Evolutionary conservation across 2,888 invertebrate genomes (phyloP), one percentile per base, ranked within the genome.

Genomic region (Xylota segnis): DNA sequence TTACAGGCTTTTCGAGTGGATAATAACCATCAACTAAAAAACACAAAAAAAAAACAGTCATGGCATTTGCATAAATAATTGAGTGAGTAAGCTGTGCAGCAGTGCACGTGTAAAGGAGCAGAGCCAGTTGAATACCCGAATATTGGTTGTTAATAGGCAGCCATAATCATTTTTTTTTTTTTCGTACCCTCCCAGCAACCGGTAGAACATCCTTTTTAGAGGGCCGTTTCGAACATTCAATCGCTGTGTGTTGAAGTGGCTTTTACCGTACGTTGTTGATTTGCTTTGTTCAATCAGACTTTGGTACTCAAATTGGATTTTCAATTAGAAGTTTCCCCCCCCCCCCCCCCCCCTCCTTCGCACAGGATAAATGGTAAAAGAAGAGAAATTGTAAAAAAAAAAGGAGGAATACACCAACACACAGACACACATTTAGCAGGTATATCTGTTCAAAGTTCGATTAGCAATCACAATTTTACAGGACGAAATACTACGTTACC

Each of bases 261-360:
- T 54, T 29, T 66, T 77, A 32, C 54, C 45, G 23, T 56, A 61
- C 23, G 47, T 32, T 63, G 54, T 83, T 68, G 74, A 71, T 78
- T 75, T 79, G 74, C 79, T 79, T 83, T 83, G 83, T 75, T 74
- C 70, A 79, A 74, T 70, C 83, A 74, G 58, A 78, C 78, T 50
- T 23, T 45, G 63, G 63, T 43, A 68, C 43, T 78, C 58, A 78
- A 83, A 83, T 83, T 74, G 79, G 61, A 79, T 78, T 83, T 83
- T 83, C 83, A 83, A 83, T 83, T 83, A 83, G 72, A 74, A 45
- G 63, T 34, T 9, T 45, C n/a, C n/a, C n/a, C n/a, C n/a, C n/a
- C n/a, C n/a, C n/a, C n/a, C n/a, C n/a, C n/a, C n/a, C n/a, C n/a
- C n/a, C n/a, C n/a, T n/a, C n/a, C n/a, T n/a, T n/a, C 18, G 43